Evolutionary conservation across 2,888 invertebrate genomes (phyloP), one percentile per base, ranked within the genome.

Genomic region (Cryptus armator): DNA sequence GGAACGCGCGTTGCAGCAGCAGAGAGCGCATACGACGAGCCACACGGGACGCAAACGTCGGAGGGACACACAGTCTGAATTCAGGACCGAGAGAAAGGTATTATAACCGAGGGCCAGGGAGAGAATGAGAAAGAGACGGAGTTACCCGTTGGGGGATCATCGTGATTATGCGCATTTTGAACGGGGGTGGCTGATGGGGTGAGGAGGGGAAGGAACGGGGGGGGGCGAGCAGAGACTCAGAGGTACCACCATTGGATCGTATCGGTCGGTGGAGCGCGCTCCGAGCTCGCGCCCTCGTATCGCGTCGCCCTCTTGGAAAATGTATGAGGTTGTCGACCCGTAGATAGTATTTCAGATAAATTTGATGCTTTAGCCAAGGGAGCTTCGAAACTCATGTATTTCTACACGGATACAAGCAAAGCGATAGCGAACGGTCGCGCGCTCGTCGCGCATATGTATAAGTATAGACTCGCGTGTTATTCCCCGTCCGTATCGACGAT

Each of bases 151-250:
- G 79, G 72, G 74, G 80, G 72, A 83, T 83, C 83, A 81, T 77
- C 77, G 67, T 83, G 85, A 86, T 86, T 86, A 86, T 86, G 83
- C 83, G 83, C 83, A 86, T 86, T 83, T 83, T 86, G 78, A 81
- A 72, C 79, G 72, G 56, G 67, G 74, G 59, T 16, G 72, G 56
- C 59, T 64, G 59, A 19, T 19, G 7, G 19, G 53, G 19, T 19
- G 53, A 51, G 51, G 67, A 79, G 72, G 48, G 56, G 78, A 24
- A 24, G 32, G 46, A 12, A 62, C 59, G 83, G 48, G 71, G 78
- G 43, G 46, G 46, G 3, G 56, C 1, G 24, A 0, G 9, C 6
- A 19, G 59, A 24, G 0, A 37, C 68, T 56, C 29, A 10, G 53
- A 56, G 74, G 66, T 32, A 48, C 62, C 64, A 19, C 68, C 81